Percentiles rank a stretch among this genome's conserved stretches.
Evolutionary conservation across 1,140 invertebrate genomes (phyloP).

Genomic region (Drosophila ambigua): DNA sequence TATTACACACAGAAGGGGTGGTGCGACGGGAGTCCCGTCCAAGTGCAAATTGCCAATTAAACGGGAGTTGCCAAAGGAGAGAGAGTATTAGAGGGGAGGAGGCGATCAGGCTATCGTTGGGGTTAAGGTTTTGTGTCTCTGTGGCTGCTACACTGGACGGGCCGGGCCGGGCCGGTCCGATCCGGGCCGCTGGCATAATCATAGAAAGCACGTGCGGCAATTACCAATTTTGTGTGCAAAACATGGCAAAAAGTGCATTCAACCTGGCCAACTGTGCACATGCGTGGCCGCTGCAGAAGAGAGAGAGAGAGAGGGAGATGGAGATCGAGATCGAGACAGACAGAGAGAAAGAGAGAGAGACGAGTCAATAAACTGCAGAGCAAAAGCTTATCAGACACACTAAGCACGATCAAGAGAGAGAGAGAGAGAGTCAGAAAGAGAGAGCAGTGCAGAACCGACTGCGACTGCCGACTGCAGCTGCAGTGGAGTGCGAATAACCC

Average conservation of each 20-base stretch:
- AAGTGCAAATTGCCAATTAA: slow-evolving; percentile 76
- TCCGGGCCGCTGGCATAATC: slow-evolving; percentile 54
- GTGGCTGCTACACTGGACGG: slow-evolving; percentile 1
- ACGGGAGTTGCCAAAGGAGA: slow-evolving; percentile 26
- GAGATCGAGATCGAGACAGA: neutral
- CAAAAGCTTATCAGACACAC: slow-evolving; percentile 69
- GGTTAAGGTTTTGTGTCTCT: slow-evolving; percentile 42
- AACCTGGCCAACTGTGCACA: slow-evolving; percentile 75
- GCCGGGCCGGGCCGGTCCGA: too few relatives aligned
- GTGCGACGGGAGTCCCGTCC: slow-evolving; percentile 1
- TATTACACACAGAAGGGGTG: slow-evolving; percentile 13
- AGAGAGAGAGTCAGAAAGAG: neutral
- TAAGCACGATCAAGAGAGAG: slow-evolving; percentile 68
- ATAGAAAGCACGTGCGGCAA: slow-evolving; percentile 79
- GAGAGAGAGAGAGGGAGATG: slow-evolving; percentile 23
- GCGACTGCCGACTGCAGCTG: slow-evolving; percentile 40
- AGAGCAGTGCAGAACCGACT: slow-evolving; percentile 21
- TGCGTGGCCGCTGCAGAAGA: slow-evolving; percentile 50
- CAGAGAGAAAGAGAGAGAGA: slow-evolving; percentile 26
- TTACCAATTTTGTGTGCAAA: slow-evolving; percentile 71
- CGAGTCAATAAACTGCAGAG: slow-evolving; percentile 52
- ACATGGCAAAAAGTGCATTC: slow-evolving; percentile 77
- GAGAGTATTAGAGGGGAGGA: neutral
- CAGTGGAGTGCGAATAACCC: slow-evolving; percentile 70
- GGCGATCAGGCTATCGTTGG: neutral